Conservation (phyloP, 2,888 invertebrate genomes). For the Polydesmus complanatus region DNA sequence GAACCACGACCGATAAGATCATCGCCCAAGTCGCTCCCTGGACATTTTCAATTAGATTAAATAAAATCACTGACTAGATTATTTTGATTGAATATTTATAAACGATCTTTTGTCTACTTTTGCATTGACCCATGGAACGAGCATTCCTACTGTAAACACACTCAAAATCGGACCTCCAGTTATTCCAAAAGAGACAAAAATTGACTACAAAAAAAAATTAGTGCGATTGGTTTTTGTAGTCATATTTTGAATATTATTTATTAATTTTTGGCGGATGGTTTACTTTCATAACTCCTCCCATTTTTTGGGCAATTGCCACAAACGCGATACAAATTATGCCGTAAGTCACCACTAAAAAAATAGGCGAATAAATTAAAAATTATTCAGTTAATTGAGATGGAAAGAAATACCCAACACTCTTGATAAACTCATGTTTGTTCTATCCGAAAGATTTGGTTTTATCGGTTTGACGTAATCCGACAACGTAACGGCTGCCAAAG, state of each 20-base stretch:
- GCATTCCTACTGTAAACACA: background rate
- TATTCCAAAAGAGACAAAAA: background rate
- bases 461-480: conserved; percentile 29
- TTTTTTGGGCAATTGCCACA: background rate
- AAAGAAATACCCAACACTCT: too few relatives aligned
- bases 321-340: background rate
- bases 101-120: too few relatives aligned
- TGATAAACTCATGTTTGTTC: background rate
- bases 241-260: too few relatives aligned
- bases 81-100: background rate
- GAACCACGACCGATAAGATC: background rate
- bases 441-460: conserved; percentile 45
- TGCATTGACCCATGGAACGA: background rate
- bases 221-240: background rate
- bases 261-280: background rate
- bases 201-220: background rate
- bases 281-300: background rate
- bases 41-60: too few relatives aligned
- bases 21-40: background rate
- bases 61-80: too few relatives aligned
- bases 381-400: too few relatives aligned
- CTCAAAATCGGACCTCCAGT: background rate
- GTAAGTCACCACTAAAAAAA: background rate
- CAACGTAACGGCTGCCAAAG: conserved; percentile 32
- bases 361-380: too few relatives aligned